These are phyloP conservation scores for Crotalus adamanteus DNA, from an alignment of 2,797 vertebrate species.

Conservation along the genomic window DNA sequence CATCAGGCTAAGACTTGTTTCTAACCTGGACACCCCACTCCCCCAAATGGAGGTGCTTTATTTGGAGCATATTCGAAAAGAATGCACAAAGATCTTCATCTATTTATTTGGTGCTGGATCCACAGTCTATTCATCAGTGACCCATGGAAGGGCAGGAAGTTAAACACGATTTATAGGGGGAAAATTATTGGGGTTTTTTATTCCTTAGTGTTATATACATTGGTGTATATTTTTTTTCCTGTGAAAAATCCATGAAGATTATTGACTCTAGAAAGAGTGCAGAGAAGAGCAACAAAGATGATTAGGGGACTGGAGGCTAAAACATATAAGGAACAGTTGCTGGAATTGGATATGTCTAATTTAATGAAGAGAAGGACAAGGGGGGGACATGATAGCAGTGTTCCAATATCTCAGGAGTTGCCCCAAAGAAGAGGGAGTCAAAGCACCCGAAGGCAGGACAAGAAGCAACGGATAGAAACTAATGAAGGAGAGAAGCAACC, in stretches of 20 bases:
- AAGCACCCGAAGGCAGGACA: no score
- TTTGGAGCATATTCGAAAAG: slow-evolving; percentile 46
- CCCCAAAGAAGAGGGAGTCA: no score
- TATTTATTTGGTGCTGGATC: slow-evolving; percentile 49
- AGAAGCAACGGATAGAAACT: no score
- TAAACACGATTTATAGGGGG: slow-evolving; percentile 35
- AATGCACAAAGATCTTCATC: slow-evolving; percentile 42
- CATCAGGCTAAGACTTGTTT: slow-evolving; percentile 60
- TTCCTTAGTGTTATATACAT: neutral
- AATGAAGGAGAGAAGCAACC: no score
- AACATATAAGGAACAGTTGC: no score
- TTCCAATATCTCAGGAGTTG: no score
- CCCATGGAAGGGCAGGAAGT: slow-evolving; percentile 42
- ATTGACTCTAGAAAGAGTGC: neutral
- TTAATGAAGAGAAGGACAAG: no score
- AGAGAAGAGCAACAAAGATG: no score
- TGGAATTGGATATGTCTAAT: no score
- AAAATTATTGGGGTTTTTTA: slow-evolving; percentile 39
- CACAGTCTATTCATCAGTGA: slow-evolving; percentile 41
- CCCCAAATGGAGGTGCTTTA: slow-evolving; percentile 37
- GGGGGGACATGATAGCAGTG: no score
- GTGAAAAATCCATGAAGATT: neutral
- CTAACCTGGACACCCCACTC: slow-evolving; percentile 41
- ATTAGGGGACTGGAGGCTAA: no score
- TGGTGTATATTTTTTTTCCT: slow-evolving; percentile 3